These are phyloP conservation scores for Hydrolagus colliei DNA, from an alignment of 2,797 vertebrate genomes.

Conservation along the genomic window DNA sequence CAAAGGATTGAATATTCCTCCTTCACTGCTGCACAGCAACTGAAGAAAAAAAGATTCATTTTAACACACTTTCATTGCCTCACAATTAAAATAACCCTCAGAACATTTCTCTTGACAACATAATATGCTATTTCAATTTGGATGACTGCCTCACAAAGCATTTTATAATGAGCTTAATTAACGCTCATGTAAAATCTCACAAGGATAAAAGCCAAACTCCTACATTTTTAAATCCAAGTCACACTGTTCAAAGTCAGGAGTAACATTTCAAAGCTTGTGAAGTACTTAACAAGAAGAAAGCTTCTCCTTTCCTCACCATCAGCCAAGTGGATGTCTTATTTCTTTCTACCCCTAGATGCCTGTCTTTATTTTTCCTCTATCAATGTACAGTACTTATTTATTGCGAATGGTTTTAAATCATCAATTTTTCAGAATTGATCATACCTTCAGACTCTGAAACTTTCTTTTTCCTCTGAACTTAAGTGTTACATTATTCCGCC, in stretches of 20 bases:
- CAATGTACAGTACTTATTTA: not conserved
- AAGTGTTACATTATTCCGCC: not conserved
- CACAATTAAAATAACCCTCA: slow-evolving; percentile 23
- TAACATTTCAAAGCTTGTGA: not conserved
- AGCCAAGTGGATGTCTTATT: not conserved
- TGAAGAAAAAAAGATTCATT: not conserved
- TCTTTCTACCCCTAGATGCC: not conserved
- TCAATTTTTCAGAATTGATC: not conserved
- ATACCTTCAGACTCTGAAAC: not conserved
- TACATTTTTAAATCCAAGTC: not conserved
- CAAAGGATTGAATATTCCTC: not conserved
- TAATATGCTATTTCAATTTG: slow-evolving; percentile 12
- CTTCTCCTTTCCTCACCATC: not conserved
- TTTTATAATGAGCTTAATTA: slow-evolving; percentile 27
- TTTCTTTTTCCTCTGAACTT: not conserved
- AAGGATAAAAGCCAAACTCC: not conserved
- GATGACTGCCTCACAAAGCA: not conserved
- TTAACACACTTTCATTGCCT: slow-evolving; percentile 10
- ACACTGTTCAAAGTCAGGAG: not conserved
- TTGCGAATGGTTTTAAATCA: not conserved
- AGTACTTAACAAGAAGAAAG: not conserved
- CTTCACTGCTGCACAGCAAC: not conserved
- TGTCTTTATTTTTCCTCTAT: not conserved
- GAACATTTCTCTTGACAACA: slow-evolving; percentile 14
- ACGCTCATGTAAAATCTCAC: slow-evolving; percentile 22